Conservation (phyloP, 2,113 vertebrate species). For the Hippocampus mohnikei region DNA sequence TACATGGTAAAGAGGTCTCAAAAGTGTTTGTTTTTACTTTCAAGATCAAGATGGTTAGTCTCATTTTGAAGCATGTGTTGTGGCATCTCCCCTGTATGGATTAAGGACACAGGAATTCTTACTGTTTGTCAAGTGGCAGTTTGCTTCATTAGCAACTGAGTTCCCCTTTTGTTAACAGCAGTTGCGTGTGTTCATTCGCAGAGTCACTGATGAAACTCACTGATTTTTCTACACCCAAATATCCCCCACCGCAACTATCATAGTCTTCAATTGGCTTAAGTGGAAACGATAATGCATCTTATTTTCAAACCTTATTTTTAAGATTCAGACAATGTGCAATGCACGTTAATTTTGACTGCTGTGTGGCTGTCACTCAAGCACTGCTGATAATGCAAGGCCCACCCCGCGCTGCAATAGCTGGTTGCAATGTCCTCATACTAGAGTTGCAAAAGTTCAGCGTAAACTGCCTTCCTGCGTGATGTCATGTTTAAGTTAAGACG, state of each 20-base stretch:
- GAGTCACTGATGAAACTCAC: not conserved
- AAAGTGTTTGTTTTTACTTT: not conserved
- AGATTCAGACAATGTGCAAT: not conserved
- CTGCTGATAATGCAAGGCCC: not conserved
- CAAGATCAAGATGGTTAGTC: conserved; percentile 4
- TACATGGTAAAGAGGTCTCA: conserved; percentile 49
- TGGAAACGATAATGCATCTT: not conserved
- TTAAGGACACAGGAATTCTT: not conserved
- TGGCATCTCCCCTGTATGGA: conserved; percentile 3
- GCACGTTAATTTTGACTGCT: not conserved
- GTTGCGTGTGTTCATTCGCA: not conserved
- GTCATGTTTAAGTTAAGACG: not conserved
- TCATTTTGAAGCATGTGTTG: conserved; percentile 17
- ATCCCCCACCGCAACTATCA: not conserved
- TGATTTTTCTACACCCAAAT: not conserved
- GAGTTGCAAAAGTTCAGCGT: not conserved
- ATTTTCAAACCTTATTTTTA: not conserved
- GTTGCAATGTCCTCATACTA: not conserved
- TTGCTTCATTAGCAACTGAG: conserved; percentile 9
- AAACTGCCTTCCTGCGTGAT: not conserved
- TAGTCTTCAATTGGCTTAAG: not conserved
- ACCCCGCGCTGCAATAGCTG: not conserved
- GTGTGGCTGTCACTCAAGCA: not conserved
- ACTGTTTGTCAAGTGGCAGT: not conserved
- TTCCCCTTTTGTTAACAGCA: not conserved